Conservation (phyloP, 2,797 vertebrate genomes). For the Stomatorhinus walkeri region DNA sequence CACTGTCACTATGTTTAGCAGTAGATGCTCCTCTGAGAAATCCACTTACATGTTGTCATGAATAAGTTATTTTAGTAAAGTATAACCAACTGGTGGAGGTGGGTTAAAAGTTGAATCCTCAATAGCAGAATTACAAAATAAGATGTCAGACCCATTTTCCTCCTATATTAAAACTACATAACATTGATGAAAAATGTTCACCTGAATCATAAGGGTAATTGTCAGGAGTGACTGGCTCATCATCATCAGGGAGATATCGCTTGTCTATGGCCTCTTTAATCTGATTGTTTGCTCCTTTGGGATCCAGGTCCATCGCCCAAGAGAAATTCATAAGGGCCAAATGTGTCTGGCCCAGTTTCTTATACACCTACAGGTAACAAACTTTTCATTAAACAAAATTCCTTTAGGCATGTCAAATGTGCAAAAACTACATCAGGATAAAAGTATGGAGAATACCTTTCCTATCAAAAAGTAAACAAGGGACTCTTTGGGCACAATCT, state of each 20-base stretch:
- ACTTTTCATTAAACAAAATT: background rate
- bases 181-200: conserved; percentile 31
- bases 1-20: background rate
- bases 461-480: conserved; percentile 99
- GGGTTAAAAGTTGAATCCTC: background rate
- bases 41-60: background rate
- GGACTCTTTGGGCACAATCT: conserved; percentile 99
- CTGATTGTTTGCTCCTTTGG: conserved; percentile 98
- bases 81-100: background rate
- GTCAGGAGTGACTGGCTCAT: conserved; percentile 78
- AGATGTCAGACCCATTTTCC: background rate
- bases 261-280: conserved; percentile 99
- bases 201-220: conserved; percentile 65
- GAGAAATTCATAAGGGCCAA: conserved; percentile 98
- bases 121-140: background rate
- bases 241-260: conserved; percentile 91
- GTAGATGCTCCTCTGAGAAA: background rate
- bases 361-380: conserved; percentile 75
- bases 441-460: conserved; percentile 68
- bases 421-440: background rate
- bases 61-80: background rate
- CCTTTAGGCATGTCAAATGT: background rate
- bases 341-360: conserved; percentile 94
- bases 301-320: conserved; percentile 98
- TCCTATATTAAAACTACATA: background rate